phyloP scores from a whole-genome alignment of 1,140 invertebrate genomes.

The Grapholita molesta region DNA sequence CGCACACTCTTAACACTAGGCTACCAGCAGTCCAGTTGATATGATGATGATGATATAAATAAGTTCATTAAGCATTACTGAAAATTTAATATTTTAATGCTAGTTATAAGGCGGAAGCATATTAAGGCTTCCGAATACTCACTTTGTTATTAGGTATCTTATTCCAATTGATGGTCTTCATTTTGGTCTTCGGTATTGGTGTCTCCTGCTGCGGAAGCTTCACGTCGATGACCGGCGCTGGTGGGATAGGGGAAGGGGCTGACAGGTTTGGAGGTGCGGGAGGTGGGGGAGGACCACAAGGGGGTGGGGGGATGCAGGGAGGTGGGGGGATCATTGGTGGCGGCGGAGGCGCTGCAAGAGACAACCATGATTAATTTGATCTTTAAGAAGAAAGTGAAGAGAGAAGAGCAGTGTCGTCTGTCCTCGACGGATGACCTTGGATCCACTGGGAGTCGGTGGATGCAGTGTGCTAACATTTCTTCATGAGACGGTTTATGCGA shows the following conservation, averaged over 20 bases:
- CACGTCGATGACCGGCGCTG: conserved; percentile 87
- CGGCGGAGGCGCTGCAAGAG: conserved; percentile 62
- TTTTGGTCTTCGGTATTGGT: conserved; percentile 93
- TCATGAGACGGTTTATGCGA: no score
- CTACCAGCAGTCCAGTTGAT: no score
- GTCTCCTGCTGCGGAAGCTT: conserved; percentile 90
- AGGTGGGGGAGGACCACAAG: conserved; percentile 43
- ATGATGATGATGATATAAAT: no score
- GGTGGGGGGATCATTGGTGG: conserved; percentile 73
- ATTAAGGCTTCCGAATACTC: conserved; percentile 27
- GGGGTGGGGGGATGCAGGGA: conserved; percentile 39
- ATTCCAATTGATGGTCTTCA: conserved; percentile 97
- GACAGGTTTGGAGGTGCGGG: conserved; percentile 52
- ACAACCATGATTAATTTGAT: conserved; percentile 33
- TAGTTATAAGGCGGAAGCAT: no score
- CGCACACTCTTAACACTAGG: no score
- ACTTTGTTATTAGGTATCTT: conserved; percentile 94
- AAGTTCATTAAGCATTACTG: no score
- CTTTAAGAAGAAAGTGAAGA: no score
- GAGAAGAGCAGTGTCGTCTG: no score
- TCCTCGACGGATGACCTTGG: no score
- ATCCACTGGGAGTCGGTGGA: no score
- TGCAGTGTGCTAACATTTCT: no score
- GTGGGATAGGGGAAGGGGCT: conserved; percentile 58
- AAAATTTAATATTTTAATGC: no score